Base-by-base conservation (phyloP, 2,888 invertebrate genomes). In the Nymphalis urticae region DNA sequence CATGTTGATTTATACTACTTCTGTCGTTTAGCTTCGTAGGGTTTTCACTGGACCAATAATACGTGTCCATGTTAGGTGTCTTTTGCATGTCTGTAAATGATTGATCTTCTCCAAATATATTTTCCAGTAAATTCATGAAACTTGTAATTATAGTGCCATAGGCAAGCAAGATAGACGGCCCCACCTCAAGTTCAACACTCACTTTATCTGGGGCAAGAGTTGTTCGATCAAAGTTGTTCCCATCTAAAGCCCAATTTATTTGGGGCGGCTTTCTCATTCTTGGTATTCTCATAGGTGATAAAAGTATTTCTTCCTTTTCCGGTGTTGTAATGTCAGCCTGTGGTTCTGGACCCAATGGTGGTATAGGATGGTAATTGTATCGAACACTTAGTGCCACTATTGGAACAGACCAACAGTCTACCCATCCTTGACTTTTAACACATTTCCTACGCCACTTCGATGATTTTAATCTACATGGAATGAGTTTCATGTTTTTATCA, bases 31-130 rank as follows among this genome's bases (percentile, higher is more conserved):
- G 17, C 76, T 92, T 92, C 0, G 86, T 78, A n/a, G 80, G 74
- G 53, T 84, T 86, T 50, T 93, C 93, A 64, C 86, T 85, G 62
- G 89, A 85, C 87, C 90, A 88, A 71, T 79, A 83, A 69, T 85
- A 89, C 0, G 86, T 82, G 19, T 90, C 90, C 48, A 89, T 84
- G 7, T 89, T 93, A 0, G 94, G 92, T 48, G 90, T 88, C 76
- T 95, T 95, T 77, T 97, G 97, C 96, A 98, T 98, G 79, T 98
- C 98, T 0, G 97, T 97, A 81, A 98, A 98, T 32, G 94, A 94
- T 88, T 99, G 98, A 91, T 98, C 97, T 87, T 98, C 98, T 0
- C 99, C 99, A 85, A 99, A 98, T 75, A 99, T 97, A 82, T 99
- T 99, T 90, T 99, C 99, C 85, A 98, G 96, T 54, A 98, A 94